Evolutionary conservation across 2,888 invertebrate species (phyloP), one percentile per base, ranked within the genome.

Genomic region (Dasysyrphus tricinctus): DNA sequence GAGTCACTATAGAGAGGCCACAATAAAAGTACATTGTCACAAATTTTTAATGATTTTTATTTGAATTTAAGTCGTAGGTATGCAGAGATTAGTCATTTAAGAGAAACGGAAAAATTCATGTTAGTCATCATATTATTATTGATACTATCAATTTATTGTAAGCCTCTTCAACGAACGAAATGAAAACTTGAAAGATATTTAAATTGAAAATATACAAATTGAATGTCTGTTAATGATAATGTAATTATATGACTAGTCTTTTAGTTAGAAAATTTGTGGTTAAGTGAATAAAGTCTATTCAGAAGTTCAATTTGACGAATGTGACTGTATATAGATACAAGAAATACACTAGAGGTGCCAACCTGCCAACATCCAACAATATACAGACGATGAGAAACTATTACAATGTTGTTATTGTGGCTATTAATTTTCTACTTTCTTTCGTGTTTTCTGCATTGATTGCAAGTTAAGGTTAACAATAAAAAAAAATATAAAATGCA

Each of bases 341-440:
- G 29, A 24, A 51, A 51, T 5, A 24, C 24, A 57, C 8, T 19
- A 16, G 2, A 57, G 59, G 16, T 59, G 59, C 59, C 39, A 3
- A 16, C 3, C 11, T 59, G 59, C 59, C 39, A 3, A 16, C 3
- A 59, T 37, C 16, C 37, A 16, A 6, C 16, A 6, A 3, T 14
- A 39, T 24, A 24, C 39, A n/a, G n/a, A 39, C 39, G 9, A 19
- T 37, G 63, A 47, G 54, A 44, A 67, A 49, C 12, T 65, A 63
- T 54, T 42, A 16, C 44, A 57, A 42, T 73, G 57, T 57, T 3
- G 65, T 14, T 24, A 24, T 24, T 49, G 34, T 24, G 57, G 57
- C 57, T 47, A 49, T 39, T 39, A 11, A 79, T 79, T 72, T 65
- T 47, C 57, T 39, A 73, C 74, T 80, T 74, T 79, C 65, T 65